Evolutionary conservation across 2,797 vertebrate genomes (phyloP).

Genomic region (Halcyon leucocephala): DNA sequence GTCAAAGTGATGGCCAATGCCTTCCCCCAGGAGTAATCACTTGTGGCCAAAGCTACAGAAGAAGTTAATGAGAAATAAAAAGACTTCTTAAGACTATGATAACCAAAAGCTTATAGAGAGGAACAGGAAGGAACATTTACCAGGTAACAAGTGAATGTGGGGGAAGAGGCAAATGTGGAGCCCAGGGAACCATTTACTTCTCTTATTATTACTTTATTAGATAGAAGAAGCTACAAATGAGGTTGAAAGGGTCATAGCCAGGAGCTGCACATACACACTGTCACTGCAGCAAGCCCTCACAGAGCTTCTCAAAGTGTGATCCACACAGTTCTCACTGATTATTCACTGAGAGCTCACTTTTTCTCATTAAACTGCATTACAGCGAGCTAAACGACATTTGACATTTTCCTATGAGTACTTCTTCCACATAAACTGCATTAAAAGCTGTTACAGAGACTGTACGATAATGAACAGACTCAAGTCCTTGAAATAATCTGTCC

Average conservation of each 20-base stretch:
- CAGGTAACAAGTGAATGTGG: fast-evolving
- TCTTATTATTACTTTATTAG: neutral
- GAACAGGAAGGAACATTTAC: neutral
- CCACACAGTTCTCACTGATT: neutral
- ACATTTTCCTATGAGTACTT: neutral
- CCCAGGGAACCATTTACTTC: neutral
- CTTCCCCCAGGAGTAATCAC: neutral
- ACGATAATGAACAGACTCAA: neutral
- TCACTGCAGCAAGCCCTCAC: neutral
- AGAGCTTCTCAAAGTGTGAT: neutral
- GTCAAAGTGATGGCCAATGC: neutral
- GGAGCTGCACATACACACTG: neutral
- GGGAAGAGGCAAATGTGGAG: neutral
- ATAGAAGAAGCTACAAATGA: neutral
- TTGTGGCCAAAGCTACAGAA: neutral
- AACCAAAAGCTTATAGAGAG: neutral
- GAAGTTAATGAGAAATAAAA: slow-evolving; percentile 20
- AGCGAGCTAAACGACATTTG: slow-evolving; percentile 1
- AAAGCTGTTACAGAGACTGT: neutral
- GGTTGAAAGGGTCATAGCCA: neutral
- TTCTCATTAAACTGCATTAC: slow-evolving; percentile 9
- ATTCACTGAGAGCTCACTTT: neutral
- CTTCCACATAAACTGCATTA: neutral
- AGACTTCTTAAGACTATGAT: neutral
- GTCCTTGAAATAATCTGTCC: neutral